These are phyloP conservation scores for Synergus laeviventris DNA, from an alignment of 2,888 invertebrate species.

Conservation along the genomic window DNA sequence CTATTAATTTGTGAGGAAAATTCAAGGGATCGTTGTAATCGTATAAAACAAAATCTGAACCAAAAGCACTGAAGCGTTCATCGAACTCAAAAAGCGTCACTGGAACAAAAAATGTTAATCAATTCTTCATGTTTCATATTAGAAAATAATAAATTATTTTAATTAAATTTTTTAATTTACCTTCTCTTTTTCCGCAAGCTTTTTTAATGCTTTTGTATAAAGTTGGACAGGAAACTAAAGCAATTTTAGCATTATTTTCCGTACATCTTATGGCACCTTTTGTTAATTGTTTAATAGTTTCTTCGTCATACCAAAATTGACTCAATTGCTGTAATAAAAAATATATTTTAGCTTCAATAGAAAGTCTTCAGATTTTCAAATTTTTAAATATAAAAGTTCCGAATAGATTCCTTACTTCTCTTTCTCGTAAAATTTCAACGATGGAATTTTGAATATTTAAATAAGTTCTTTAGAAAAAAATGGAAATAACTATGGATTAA, in stretches of 20 bases:
- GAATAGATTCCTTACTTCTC: too few species aligned
- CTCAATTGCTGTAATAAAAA: constrained; percentile 88
- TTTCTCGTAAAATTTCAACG: not conserved
- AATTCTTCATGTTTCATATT: not conserved
- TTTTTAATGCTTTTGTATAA: constrained; percentile 84
- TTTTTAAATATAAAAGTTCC: too few species aligned
- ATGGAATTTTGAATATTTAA: not conserved
- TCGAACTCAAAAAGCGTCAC: constrained; percentile 91
- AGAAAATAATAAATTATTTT: too few species aligned
- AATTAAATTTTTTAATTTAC: constrained; percentile 66
- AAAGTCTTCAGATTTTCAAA: too few species aligned
- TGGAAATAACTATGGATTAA: constrained; percentile 23
- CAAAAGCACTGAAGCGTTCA: constrained; percentile 86
- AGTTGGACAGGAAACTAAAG: constrained; percentile 92
- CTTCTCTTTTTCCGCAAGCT: constrained; percentile 76
- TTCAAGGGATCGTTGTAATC: constrained; percentile 90
- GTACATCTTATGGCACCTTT: constrained; percentile 81
- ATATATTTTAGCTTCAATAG: not conserved
- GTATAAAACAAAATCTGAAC: constrained; percentile 88
- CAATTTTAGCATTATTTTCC: constrained; percentile 81
- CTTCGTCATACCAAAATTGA: constrained; percentile 97
- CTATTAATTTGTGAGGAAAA: constrained; percentile 80
- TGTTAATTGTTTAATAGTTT: constrained; percentile 85
- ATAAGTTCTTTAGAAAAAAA: not conserved
- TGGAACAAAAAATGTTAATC: constrained; percentile 74